Percentiles rank a stretch among this genome's conserved stretches.
These are phyloP conservation scores for Halocynthia roretzi DNA, from an alignment of 23 tunicate genomes.

Conservation along the genomic window DNA sequence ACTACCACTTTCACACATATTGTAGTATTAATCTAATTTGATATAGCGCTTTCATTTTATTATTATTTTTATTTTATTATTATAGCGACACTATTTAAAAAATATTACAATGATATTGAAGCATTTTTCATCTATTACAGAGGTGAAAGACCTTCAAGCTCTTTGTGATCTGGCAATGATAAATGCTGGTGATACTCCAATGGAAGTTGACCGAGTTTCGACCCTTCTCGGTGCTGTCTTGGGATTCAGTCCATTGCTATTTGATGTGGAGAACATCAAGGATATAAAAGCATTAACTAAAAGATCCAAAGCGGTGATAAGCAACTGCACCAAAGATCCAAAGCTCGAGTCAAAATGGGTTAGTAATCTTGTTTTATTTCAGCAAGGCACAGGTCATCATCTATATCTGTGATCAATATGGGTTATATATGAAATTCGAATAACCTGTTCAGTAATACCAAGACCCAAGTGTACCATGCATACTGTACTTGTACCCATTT, in stretches of 20 bases:
- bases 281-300: not conserved
- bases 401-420: too few relatives aligned
- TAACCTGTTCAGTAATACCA: too few relatives aligned
- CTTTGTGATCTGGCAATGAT: slow-evolving; percentile 78
- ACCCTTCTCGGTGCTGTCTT: slow-evolving; percentile 40
- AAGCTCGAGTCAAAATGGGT: not conserved
- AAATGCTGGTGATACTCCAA: slow-evolving; percentile 34
- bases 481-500: too few relatives aligned
- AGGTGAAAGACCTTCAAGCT: slow-evolving; percentile 26
- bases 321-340: not conserved
- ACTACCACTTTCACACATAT: too few relatives aligned
- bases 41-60: too few relatives aligned
- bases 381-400: too few relatives aligned
- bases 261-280: not conserved
- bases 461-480: too few relatives aligned
- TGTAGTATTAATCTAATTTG: too few relatives aligned
- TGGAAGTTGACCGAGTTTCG: slow-evolving; percentile 36
- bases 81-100: too few relatives aligned
- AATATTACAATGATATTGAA: too few relatives aligned
- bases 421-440: too few relatives aligned
- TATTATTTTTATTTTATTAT: too few relatives aligned
- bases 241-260: slow-evolving; percentile 63
- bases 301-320: not conserved
- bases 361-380: not conserved
- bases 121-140: slow-evolving; percentile 14